These are phyloP conservation scores for Herpetotheres cachinnans DNA, from an alignment of 2,113 vertebrate species.

Conservation along the genomic window DNA sequence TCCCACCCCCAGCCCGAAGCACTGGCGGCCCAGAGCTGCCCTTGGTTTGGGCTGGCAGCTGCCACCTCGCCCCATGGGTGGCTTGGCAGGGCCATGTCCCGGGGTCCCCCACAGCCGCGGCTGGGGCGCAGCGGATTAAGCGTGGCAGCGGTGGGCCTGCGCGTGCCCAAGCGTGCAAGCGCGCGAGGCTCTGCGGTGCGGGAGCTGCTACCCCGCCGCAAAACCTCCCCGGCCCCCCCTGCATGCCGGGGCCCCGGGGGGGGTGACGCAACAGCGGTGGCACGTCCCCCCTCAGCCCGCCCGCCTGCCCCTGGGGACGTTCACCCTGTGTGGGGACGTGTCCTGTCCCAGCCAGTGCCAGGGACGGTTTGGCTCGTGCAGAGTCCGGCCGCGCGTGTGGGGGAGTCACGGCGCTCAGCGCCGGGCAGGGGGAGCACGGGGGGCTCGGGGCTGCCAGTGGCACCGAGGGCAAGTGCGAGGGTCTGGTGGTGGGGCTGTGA, in stretches of 20 bases:
- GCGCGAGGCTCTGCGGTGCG: background rate
- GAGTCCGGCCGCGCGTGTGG: fast-evolving
- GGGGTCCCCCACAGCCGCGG: background rate
- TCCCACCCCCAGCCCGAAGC: background rate
- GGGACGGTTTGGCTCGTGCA: too few relatives aligned
- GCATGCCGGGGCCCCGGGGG: fast-evolving
- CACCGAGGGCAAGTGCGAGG: background rate
- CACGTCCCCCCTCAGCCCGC: background rate
- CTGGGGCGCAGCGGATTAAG: background rate
- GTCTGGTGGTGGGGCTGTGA: background rate
- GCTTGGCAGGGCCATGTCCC: background rate
- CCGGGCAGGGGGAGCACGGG: background rate
- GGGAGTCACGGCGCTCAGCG: too few relatives aligned
- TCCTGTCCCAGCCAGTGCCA: background rate
- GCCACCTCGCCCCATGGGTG: background rate
- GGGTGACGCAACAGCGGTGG: background rate
- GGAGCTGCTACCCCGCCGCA: background rate
- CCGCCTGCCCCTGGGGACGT: background rate
- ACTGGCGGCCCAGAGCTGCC: background rate
- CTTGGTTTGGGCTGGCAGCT: background rate
- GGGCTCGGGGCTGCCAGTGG: background rate
- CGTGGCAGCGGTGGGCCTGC: too few relatives aligned
- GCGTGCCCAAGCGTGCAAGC: background rate
- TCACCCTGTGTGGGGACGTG: background rate
- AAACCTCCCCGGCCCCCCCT: background rate